A percentile compares a stretch with the other conserved stretches of the same genome.
These are phyloP conservation scores for Tangara arthus DNA, from an alignment of 2,797 vertebrate species.

Conservation along the genomic window DNA sequence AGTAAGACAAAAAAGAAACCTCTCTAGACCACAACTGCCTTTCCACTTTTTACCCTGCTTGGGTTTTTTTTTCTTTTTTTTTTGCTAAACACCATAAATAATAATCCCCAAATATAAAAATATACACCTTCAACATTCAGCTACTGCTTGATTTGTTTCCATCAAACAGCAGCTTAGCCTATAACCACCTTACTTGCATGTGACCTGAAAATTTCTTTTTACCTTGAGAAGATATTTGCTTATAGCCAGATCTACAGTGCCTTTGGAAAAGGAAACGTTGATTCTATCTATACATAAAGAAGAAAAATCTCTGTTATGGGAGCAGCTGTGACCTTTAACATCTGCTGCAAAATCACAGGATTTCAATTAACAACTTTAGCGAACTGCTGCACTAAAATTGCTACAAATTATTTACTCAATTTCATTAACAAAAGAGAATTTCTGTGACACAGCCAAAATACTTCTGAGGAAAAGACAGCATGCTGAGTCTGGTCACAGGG, in stretches of 20 bases:
- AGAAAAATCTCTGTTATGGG: neutral
- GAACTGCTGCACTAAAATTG: neutral
- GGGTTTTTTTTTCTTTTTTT: fast-evolving
- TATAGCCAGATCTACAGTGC: neutral
- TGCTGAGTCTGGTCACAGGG: neutral
- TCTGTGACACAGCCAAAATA: neutral
- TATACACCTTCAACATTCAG: neutral
- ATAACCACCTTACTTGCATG: neutral
- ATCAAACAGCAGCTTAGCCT: neutral
- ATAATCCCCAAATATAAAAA: neutral
- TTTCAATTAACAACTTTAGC: neutral
- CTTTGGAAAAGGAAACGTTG: neutral
- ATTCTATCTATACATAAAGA: neutral
- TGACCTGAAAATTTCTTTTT: neutral
- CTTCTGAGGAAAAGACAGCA: neutral
- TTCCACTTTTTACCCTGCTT: neutral
- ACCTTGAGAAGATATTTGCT: neutral
- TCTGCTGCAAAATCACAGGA: neutral
- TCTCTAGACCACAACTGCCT: neutral
- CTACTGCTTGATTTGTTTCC: neutral
- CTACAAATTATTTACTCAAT: neutral
- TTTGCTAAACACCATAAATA: neutral
- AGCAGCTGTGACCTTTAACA: neutral
- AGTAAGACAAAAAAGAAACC: neutral
- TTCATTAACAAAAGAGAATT: neutral